Base-by-base conservation (phyloP, 2,888 invertebrate genomes). In the Apodemia zela region DNA sequence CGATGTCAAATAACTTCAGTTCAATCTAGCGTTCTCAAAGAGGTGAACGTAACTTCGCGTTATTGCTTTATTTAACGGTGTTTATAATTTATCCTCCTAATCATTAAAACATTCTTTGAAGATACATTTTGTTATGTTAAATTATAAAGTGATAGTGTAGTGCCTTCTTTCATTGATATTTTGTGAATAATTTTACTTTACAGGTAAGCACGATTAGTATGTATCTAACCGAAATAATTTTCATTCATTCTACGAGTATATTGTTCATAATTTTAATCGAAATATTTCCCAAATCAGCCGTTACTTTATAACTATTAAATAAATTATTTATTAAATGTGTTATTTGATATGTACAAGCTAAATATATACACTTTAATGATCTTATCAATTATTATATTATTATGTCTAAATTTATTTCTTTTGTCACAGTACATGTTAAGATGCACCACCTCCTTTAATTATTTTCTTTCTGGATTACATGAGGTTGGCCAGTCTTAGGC, bases 1-100 rank as follows among this genome's bases (percentile, higher is more conserved):
- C 74, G 75, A 77, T 73, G 79, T 79, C 80, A 72, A 82, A 85
- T 84, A 83, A 82, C 82, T 85, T 87, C 81, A 86, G 87, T 89
- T 82, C 80, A 80, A 79, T 75, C 75, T 78, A 73, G 84, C 76
- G 77, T 80, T 80, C 77, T 75, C 75, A 73, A 71, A 71, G 79
- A 74, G 75, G 79, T 75, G 81, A 82, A 87, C 87, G 89, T 76
- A 45, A 21, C 45, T 49, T 25, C 21, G 45, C 29, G 58, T 25
- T 25, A 38, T 60, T 57, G 33, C 15, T 68, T 29, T 29, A 54
- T 57, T 25, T 57, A 57, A 57, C 57, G 57, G 57, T 57, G 57
- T 15, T 47, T 57, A 25, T 57, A 54, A 54, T 54, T 47, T 47
- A 54, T 54, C 51, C 25, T 57, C 15, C 15, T 25, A 57, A 57